phyloP scores from a whole-genome alignment of 2,797 vertebrate genomes.

The Trachurus trachurus region DNA sequence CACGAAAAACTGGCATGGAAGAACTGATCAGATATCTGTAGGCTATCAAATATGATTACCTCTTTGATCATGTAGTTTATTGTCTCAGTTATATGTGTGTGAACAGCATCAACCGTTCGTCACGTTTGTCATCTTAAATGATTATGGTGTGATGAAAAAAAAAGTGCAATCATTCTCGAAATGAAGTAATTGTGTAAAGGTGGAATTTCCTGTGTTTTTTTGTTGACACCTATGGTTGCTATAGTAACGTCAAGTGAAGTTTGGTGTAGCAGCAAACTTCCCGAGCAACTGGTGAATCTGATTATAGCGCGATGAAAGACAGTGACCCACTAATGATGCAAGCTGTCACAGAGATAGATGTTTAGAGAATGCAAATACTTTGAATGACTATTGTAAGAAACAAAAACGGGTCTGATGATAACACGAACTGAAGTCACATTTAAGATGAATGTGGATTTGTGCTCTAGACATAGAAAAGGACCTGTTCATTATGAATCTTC shows the following conservation, averaged over 20 bases:
- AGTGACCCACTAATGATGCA: not conserved
- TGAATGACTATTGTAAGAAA: too few relatives aligned
- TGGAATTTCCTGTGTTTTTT: too few relatives aligned
- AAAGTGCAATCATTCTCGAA: not conserved
- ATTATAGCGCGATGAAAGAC: not conserved
- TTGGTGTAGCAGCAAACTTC: too few relatives aligned
- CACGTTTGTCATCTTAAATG: not conserved
- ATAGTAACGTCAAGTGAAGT: too few relatives aligned
- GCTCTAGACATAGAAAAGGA: not conserved
- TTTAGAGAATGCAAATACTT: not conserved
- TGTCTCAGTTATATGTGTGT: not conserved
- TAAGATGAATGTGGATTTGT: too few relatives aligned
- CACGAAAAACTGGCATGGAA: not conserved
- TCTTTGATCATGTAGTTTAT: not conserved
- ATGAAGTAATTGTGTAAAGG: too few relatives aligned
- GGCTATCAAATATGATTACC: not conserved
- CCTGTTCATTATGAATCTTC: not conserved
- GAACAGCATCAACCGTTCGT: not conserved
- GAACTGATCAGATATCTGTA: not conserved
- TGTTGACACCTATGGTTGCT: too few relatives aligned
- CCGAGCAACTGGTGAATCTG: not conserved
- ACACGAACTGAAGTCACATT: too few relatives aligned
- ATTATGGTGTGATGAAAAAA: not conserved
- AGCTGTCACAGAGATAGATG: not conserved
- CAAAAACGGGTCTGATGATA: too few relatives aligned